phyloP scores from a whole-genome alignment of 2,888 invertebrate genomes.

The Eugnorisma glareosa region DNA sequence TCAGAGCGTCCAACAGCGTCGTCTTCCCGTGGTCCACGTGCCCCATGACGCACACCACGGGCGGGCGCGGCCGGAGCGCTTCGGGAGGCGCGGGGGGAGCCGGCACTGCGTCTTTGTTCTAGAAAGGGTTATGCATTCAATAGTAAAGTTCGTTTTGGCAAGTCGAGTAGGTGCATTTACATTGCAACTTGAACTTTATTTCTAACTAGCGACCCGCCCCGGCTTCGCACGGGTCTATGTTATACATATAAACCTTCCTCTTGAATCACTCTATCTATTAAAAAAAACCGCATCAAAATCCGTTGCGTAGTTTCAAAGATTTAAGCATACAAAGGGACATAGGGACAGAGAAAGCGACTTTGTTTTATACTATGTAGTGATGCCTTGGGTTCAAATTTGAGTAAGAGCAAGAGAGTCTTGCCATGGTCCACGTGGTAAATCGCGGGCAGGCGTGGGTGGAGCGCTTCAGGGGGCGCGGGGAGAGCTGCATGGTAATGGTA shows the following conservation, averaged over 20 bases:
- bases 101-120: slow-evolving; percentile 90
- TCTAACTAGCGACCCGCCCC: too few species aligned
- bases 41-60: slow-evolving; percentile 99
- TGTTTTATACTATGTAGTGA: too few species aligned
- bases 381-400: neutral
- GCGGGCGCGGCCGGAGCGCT: slow-evolving; percentile 94
- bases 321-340: too few species aligned
- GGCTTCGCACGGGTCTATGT: too few species aligned
- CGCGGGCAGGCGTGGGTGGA: neutral
- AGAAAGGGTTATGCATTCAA: neutral
- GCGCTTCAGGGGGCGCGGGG: neutral
- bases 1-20: slow-evolving; percentile 96
- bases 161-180: neutral
- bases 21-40: slow-evolving; percentile 99
- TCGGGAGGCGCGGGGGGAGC: slow-evolving; percentile 92
- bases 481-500: neutral
- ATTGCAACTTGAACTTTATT: neutral
- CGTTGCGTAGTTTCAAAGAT: too few species aligned
- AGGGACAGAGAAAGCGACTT: too few species aligned
- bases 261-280: too few species aligned
- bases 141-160: neutral
- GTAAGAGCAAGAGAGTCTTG: neutral
- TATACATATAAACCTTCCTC: too few species aligned
- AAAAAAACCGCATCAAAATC: too few species aligned
- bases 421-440: neutral